Evolutionary conservation across 1,140 invertebrate genomes (phyloP).

Genomic region (Portunus trituberculatus): DNA sequence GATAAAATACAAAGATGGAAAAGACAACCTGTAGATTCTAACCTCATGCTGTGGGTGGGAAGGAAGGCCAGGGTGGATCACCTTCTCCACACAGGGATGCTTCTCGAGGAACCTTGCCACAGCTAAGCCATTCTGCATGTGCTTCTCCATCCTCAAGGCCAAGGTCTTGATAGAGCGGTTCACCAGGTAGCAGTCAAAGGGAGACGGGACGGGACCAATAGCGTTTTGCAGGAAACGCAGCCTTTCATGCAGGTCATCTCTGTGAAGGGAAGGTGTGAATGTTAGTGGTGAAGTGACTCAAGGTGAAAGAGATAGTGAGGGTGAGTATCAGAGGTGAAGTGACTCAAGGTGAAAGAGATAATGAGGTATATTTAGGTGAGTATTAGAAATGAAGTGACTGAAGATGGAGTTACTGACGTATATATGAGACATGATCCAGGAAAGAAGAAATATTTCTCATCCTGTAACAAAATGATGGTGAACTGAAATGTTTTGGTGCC

Average conservation of each 20-base stretch:
- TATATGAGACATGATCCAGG: background rate
- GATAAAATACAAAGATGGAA: too few relatives aligned
- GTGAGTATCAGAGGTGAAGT: background rate
- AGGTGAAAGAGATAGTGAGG: background rate
- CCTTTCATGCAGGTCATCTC: slow-evolving; percentile 86
- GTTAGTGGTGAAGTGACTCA: background rate
- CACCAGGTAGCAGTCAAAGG: slow-evolving; percentile 97
- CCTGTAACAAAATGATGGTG: too few relatives aligned
- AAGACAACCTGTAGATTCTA: background rate
- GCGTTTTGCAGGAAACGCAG: slow-evolving; percentile 95
- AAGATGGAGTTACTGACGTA: background rate
- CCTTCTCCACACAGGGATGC: slow-evolving; percentile 89
- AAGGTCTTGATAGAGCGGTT: slow-evolving; percentile 97
- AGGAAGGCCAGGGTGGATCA: slow-evolving; percentile 92
- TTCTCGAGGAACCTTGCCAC: slow-evolving; percentile 90
- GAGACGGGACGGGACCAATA: slow-evolving; percentile 95
- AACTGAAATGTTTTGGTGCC: too few relatives aligned
- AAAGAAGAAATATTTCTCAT: too few relatives aligned
- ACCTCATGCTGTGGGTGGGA: slow-evolving; percentile 94
- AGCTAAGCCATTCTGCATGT: slow-evolving; percentile 88
- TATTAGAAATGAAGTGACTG: background rate
- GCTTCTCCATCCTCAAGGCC: slow-evolving; percentile 93
- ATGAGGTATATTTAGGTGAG: background rate
- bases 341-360: background rate
- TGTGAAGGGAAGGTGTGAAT: slow-evolving; percentile 66